Percentiles rank a stretch among this genome's conserved stretches.
Conservation (phyloP, 1,140 invertebrate species). For the Cheumatopsyche charites region DNA sequence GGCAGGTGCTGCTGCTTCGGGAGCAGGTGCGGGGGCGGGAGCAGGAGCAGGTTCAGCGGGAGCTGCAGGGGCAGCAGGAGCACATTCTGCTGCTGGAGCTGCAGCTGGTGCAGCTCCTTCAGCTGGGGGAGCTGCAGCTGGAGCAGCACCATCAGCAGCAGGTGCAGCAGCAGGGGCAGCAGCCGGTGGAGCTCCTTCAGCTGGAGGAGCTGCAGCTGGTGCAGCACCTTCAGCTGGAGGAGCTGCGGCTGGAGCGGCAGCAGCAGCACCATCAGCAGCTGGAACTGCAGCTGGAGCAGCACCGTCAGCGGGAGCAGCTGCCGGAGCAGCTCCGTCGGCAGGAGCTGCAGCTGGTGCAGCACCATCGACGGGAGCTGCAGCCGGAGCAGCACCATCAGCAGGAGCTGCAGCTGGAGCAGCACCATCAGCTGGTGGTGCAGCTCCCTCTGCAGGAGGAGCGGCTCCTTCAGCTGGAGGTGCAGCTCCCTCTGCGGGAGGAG, state of each 20-base stretch:
- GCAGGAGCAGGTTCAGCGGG: conserved; percentile 37
- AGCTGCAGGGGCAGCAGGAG: conserved; percentile 36
- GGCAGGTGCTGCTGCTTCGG: conserved; percentile 48
- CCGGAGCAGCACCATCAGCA: conserved; percentile 39
- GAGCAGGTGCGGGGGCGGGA: conserved; percentile 34
- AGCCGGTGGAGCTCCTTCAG: conserved; percentile 43
- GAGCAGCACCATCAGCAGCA: conserved; percentile 35
- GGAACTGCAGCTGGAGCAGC: conserved; percentile 37
- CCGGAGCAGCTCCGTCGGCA: conserved; percentile 35
- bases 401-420: conserved; percentile 45
- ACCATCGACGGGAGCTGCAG: conserved; percentile 47
- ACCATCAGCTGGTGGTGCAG: conserved; percentile 42
- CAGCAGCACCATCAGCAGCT: conserved; percentile 36
- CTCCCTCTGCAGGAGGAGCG: conserved; percentile 36
- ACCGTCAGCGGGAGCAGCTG: conserved; percentile 37
- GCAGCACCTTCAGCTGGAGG: conserved; percentile 44
- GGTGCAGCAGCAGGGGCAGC: conserved; percentile 45
- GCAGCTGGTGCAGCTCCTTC: conserved; percentile 42
- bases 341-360: conserved; percentile 28
- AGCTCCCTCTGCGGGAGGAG: conserved; percentile 50
- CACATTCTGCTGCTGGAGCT: conserved; percentile 26
- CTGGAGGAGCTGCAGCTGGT: conserved; percentile 46
- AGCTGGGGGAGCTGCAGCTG: conserved; percentile 43
- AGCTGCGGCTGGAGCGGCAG: conserved; percentile 49
- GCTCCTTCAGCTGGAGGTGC: conserved; percentile 46